Conservation (phyloP, 53 echinoderm and acorn worm genomes). For the Temnopleurus reevesii region DNA sequence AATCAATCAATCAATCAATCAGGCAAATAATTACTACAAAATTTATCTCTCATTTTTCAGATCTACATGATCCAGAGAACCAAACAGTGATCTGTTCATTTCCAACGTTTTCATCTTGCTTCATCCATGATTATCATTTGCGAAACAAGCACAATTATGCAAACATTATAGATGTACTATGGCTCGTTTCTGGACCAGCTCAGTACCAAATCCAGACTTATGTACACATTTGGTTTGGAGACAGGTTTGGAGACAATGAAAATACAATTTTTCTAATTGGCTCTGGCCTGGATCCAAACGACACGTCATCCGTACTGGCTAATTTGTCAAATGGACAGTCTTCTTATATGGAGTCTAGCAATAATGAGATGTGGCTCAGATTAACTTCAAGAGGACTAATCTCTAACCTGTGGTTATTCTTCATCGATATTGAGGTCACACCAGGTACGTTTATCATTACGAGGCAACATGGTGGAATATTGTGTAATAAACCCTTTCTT, state of each 20-base stretch:
- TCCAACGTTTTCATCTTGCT: background rate
- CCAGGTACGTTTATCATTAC: no score
- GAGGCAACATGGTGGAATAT: no score
- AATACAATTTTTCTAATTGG: background rate
- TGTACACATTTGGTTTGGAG: background rate
- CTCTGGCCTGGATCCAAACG: background rate
- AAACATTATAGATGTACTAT: background rate
- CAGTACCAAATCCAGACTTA: background rate
- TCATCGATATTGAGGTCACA: background rate
- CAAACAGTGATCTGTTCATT: background rate
- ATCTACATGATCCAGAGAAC: no score
- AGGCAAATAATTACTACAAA: no score
- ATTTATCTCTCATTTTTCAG: no score
- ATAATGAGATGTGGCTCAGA: conserved; percentile 15
- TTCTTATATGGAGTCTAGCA: background rate
- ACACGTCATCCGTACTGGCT: background rate
- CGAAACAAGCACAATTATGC: background rate
- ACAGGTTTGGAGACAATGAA: background rate
- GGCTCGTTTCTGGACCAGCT: background rate
- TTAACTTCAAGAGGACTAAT: background rate
- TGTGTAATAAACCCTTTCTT: no score
- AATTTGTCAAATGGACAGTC: no score
- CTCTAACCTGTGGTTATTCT: background rate
- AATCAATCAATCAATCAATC: no score
- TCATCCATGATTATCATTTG: background rate